phyloP scores from a whole-genome alignment of 2,888 invertebrate species.

The Ceratothoa steindachneri region DNA sequence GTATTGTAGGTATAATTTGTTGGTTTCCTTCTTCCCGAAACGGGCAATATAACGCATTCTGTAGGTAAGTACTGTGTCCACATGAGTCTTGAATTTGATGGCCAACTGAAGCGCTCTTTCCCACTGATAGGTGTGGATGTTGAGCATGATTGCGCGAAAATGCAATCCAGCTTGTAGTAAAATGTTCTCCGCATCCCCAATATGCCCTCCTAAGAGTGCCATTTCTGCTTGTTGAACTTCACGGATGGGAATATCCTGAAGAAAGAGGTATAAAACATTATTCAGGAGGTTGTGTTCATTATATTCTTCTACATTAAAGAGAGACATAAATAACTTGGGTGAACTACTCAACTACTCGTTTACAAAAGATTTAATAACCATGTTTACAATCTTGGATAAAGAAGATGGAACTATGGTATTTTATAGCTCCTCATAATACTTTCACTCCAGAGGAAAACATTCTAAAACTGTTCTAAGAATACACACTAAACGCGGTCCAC shows the following conservation, averaged over 20 bases:
- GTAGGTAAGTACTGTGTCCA: conserved; percentile 68
- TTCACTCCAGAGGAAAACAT: too few species aligned
- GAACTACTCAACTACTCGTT: too few species aligned
- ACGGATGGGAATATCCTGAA: conserved; percentile 44
- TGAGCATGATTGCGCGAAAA: conserved; percentile 67
- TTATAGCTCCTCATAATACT: too few species aligned
- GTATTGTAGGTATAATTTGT: conserved; percentile 58
- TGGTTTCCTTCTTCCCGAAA: conserved; percentile 60
- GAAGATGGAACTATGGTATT: too few species aligned
- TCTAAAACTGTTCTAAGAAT: too few species aligned
- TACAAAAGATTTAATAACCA: too few species aligned
- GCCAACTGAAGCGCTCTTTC: conserved; percentile 71
- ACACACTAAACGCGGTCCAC: too few species aligned
- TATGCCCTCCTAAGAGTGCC: conserved; percentile 65
- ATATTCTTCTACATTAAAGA: too few species aligned
- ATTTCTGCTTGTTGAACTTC: conserved; percentile 64
- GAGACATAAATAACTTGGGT: too few species aligned
- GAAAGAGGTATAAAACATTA: too few species aligned
- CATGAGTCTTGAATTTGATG: conserved; percentile 66
- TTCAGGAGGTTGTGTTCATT: too few species aligned
- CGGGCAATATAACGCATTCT: conserved; percentile 58
- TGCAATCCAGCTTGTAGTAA: conserved; percentile 65
- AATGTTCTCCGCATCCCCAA: conserved; percentile 67
- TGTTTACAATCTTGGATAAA: too few species aligned
- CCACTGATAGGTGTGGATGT: conserved; percentile 70